Conservation (phyloP, 2,797 vertebrate genomes). For the Catostomus latipinnis region DNA sequence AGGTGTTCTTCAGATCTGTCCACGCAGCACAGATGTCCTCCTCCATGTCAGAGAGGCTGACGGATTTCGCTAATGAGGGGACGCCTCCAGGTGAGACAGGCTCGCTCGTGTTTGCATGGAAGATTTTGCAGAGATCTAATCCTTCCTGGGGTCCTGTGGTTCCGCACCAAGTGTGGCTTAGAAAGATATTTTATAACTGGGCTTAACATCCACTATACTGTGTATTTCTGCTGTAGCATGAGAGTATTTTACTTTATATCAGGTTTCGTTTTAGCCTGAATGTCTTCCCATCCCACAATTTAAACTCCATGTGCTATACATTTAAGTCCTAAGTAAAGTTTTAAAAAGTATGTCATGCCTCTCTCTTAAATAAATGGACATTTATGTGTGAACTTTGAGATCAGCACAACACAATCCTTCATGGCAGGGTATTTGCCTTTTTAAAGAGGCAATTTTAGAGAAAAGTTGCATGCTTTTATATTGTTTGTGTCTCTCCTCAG, state of each 20-base stretch:
- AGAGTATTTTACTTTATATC: not conserved
- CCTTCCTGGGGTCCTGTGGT: constrained; percentile 38
- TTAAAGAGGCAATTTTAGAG: too few species aligned
- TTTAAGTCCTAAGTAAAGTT: not conserved
- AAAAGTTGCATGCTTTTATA: too few species aligned
- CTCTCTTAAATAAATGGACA: too few species aligned
- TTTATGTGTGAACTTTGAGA: too few species aligned
- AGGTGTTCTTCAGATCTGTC: constrained; percentile 58
- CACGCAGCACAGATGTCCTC: constrained; percentile 65
- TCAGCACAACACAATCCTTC: too few species aligned
- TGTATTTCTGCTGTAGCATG: constrained; percentile 10
- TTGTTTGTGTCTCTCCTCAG: too few species aligned
- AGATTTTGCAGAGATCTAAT: constrained; percentile 63
- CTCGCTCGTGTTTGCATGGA: constrained; percentile 60
- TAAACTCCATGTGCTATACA: not conserved
- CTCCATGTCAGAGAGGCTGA: constrained; percentile 49
- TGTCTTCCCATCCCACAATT: not conserved
- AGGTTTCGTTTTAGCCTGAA: constrained; percentile 6
- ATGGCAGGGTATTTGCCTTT: too few species aligned
- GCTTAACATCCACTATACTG: constrained; percentile 9
- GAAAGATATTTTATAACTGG: constrained; percentile 24
- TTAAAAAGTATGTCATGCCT: too few species aligned
- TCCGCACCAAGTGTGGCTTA: constrained; percentile 19
- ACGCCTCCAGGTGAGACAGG: constrained; percentile 57
- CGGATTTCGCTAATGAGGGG: constrained; percentile 61